Evolutionary conservation across 2,797 vertebrate genomes (phyloP), one percentile per base, ranked within the genome.

Genomic region (Pterois miles): DNA sequence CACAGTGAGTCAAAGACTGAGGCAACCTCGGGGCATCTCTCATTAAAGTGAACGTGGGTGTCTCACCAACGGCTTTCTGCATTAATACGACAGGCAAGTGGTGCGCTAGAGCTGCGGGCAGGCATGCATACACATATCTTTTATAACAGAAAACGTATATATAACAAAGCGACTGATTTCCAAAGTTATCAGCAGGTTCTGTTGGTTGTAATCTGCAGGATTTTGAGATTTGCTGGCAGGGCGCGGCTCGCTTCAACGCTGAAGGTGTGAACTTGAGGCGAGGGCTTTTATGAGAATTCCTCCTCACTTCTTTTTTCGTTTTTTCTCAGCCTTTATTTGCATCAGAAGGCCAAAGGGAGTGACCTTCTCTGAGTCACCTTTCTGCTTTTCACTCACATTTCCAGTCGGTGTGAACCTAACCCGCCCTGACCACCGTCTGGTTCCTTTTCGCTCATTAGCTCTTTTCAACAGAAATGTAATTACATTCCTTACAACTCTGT

Each of bases 1-100:
- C 38, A 48, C 16, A 43, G 80, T 90, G 90, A 92, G 75, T 91
- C 80, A 87, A 87, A 80, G 59, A 78, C 58, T 43, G 52, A 74
- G 52, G 40, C 46, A 76, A 83, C 83, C 85, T 80, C 6, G 4
- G 69, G 88, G 75, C 74, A 62, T 85, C 70, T 89, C 80, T 82
- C 79, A 74, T 79, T 83, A 76, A 89, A 79, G 71, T 46, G 12
- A 81, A 83, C 62, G 31, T 5, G 48, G 60, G 65, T 78, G 65
- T 80, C 79, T 74, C 29, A 33, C 22, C 69, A 74, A 65, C 4
- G 3, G 48, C 72, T 79, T 76, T 65, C 76, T 53, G 62, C 29
- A 52, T 36, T 5, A 81, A 88, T 57, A 66, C 85, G 82, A 33
- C 18, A 1, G 48, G 14, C 74, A 54, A 27, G 31, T 11, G 40